Conservation (phyloP, 2,113 vertebrate species). For the Brachyistius frenatus region DNA sequence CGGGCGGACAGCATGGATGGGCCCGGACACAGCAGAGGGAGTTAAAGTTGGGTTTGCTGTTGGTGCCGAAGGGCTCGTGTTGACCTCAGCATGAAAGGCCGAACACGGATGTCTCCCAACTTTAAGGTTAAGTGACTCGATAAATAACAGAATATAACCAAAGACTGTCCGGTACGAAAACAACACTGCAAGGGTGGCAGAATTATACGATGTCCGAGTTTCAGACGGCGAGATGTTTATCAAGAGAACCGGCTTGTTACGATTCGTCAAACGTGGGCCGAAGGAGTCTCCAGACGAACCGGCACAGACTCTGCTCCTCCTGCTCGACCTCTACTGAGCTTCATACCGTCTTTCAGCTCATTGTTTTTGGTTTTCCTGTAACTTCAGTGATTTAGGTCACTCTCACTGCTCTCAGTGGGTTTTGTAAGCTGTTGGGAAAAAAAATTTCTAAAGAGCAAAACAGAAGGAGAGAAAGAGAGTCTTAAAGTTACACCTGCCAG, state of each 20-base stretch:
- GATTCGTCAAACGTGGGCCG: neutral
- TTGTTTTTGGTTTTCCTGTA: neutral
- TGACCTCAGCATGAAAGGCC: neutral
- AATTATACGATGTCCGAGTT: neutral
- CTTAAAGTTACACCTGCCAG: no score
- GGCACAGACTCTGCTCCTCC: no score
- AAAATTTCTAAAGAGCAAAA: no score
- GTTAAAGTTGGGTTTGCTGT: constrained; percentile 26
- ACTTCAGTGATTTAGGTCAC: constrained; percentile 7
- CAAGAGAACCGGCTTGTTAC: neutral
- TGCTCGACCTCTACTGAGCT: no score
- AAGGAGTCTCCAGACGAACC: neutral
- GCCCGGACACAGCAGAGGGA: constrained; percentile 6
- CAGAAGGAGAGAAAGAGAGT: no score
- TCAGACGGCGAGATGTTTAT: neutral
- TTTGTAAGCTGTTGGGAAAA: no score
- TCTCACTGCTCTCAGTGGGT: neutral
- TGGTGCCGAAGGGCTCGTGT: neutral
- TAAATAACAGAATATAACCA: neutral
- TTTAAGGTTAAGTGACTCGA: neutral
- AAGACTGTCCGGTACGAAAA: neutral
- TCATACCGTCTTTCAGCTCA: neutral
- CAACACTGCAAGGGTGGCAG: neutral
- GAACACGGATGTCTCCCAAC: neutral
- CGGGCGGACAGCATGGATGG: no score